Conservation (phyloP, 64 coral and sea anemone species). For the Stylophora pistillata region DNA sequence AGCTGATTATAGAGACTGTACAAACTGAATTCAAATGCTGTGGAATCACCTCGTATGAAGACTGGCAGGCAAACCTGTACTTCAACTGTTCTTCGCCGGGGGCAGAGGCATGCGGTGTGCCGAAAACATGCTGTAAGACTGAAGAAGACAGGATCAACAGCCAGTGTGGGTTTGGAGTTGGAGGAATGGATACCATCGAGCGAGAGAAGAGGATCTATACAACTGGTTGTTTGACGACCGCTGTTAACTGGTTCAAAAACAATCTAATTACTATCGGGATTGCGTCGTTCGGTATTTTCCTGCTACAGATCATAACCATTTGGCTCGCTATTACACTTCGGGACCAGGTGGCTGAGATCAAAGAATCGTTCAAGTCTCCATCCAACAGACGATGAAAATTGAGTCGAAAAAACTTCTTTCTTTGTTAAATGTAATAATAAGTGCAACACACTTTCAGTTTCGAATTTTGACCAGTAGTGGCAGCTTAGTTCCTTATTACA, state of each 20-base stretch:
- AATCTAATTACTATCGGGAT: slow-evolving; percentile 21
- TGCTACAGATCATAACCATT: slow-evolving; percentile 54
- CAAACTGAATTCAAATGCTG: slow-evolving; percentile 56
- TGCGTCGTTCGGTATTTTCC: slow-evolving; percentile 4
- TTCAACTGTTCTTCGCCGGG: slow-evolving; percentile 63
- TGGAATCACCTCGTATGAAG: slow-evolving; percentile 36
- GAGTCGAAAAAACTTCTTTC: neutral
- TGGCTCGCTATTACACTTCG: slow-evolving; percentile 30
- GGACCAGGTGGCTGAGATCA: slow-evolving; percentile 26
- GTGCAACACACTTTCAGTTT: neutral
- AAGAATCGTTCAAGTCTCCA: neutral
- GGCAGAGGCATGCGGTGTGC: slow-evolving; percentile 50
- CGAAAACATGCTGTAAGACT: slow-evolving; percentile 43
- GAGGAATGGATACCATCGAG: slow-evolving; percentile 13
- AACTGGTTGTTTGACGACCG: slow-evolving; percentile 34
- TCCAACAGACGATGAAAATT: slow-evolving; percentile 5
- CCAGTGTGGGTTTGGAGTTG: slow-evolving; percentile 57
- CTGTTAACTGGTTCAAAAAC: slow-evolving; percentile 16
- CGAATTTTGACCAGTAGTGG: neutral
- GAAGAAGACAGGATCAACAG: slow-evolving; percentile 37
- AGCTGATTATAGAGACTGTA: slow-evolving; percentile 40
- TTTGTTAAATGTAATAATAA: neutral
- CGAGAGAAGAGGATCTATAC: slow-evolving; percentile 34
- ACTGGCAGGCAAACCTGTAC: slow-evolving; percentile 49
- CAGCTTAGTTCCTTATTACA: no score